Evolutionary conservation across 1,140 invertebrate species (phyloP).

Genomic region (Pogonomyrmex californicus): DNA sequence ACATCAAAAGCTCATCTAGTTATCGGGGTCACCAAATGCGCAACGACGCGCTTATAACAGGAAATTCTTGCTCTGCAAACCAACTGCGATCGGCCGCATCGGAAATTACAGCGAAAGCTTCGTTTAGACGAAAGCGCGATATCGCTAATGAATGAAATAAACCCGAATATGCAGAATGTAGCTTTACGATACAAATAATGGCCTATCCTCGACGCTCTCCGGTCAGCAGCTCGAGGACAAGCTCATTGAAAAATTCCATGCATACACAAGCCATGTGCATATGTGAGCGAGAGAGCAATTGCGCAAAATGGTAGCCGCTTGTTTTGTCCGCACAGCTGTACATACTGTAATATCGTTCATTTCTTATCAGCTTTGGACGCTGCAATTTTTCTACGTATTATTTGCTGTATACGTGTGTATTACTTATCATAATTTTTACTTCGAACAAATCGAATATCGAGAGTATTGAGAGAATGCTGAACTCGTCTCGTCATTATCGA

Average conservation of each 20-base stretch:
- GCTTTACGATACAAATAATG: background rate
- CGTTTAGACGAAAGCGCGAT: slow-evolving; percentile 10
- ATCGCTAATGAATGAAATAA: slow-evolving; percentile 35
- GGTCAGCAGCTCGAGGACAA: slow-evolving; percentile 51
- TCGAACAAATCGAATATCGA: background rate
- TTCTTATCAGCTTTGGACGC: slow-evolving; percentile 11
- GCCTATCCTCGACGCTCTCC: slow-evolving; percentile 15
- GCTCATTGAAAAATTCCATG: slow-evolving; percentile 73
- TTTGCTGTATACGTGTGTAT: background rate
- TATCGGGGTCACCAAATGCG: slow-evolving; percentile 16
- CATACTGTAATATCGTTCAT: slow-evolving; percentile 53
- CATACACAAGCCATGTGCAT: slow-evolving; percentile 59
- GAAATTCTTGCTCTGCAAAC: slow-evolving; percentile 19
- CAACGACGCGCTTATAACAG: background rate
- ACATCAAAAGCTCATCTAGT: slow-evolving; percentile 13
- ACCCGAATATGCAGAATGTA: slow-evolving; percentile 16
- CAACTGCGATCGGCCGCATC: background rate
- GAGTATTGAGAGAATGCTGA: background rate
- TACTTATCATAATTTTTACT: slow-evolving; percentile 5
- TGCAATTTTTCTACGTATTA: background rate
- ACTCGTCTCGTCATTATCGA: too few species aligned
- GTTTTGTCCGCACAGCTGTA: slow-evolving; percentile 41
- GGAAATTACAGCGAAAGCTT: too few species aligned
- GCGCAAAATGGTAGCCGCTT: background rate
- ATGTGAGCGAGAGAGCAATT: slow-evolving; percentile 48